Evolutionary conservation across 2,888 invertebrate species (phyloP).

Genomic region (Protodeltote pygarga): DNA sequence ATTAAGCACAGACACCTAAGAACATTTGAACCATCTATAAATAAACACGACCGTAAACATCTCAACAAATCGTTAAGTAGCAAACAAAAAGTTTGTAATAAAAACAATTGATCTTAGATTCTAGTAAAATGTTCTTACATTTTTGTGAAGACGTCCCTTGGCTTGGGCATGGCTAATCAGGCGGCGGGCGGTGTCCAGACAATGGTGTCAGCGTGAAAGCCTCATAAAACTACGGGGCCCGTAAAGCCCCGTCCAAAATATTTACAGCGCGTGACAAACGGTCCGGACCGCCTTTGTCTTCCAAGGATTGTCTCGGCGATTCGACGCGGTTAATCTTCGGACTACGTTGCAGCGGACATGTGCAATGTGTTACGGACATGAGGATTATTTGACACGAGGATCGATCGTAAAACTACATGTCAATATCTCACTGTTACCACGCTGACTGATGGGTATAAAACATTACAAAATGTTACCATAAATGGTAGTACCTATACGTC

Average conservation of each 20-base stretch:
- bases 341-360: conserved; percentile 67
- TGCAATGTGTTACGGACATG: conserved; percentile 62
- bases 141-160: conserved; percentile 56
- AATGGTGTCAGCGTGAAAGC: conserved; percentile 80
- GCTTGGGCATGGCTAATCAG: conserved; percentile 76
- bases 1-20: conserved; percentile 12
- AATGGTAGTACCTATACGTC: too few species aligned
- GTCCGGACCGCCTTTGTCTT: conserved; percentile 71
- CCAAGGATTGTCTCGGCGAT: conserved; percentile 76
- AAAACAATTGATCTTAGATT: conserved; percentile 48
- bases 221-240: conserved; percentile 80
- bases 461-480: too few species aligned
- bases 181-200: conserved; percentile 67
- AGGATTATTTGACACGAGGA: conserved; percentile 57
- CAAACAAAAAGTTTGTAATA: conserved; percentile 27
- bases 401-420: conserved; percentile 49
- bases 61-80: conserved; percentile 37
- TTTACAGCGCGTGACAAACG: conserved; percentile 85
- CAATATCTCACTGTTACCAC: conserved; percentile 32
- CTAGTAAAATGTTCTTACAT: conserved; percentile 47
- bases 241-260: conserved; percentile 83
- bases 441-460: too few species aligned
- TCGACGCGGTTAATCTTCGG: conserved; percentile 74
- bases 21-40: conserved; percentile 24
- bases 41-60: conserved; percentile 40